Percentiles rank a stretch among this genome's conserved stretches.
phyloP scores from a whole-genome alignment of 2,113 vertebrate genomes.

The Phrynosoma blainvillii region DNA sequence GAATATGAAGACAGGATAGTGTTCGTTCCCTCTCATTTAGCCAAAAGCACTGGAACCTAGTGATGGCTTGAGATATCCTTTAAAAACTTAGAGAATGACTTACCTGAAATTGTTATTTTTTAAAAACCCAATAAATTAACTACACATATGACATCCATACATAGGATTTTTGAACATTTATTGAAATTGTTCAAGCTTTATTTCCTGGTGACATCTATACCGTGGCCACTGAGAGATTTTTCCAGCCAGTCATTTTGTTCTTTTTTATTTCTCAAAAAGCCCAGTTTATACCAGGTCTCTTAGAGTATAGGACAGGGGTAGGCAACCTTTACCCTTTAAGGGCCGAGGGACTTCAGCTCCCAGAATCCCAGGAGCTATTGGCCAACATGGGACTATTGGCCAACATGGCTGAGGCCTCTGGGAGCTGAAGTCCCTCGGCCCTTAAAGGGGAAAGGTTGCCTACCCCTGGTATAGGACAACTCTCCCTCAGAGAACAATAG shows the following conservation, averaged over 20 bases:
- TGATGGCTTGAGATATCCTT: neutral
- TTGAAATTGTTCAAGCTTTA: conserved; percentile 57
- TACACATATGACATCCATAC: neutral
- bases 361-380: no score
- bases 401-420: no score
- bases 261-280: neutral
- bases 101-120: conserved; percentile 37
- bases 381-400: no score
- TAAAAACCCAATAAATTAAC: neutral
- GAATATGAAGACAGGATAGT: conserved; percentile 8
- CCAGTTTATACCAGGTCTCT: neutral
- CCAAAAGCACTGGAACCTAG: neutral
- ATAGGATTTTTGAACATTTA: conserved; percentile 11
- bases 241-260: conserved; percentile 25
- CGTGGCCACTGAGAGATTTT: neutral
- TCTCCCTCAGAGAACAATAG: conserved; percentile 71
- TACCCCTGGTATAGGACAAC: conserved; percentile 71
- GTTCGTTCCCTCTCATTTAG: neutral
- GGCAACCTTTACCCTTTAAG: no score
- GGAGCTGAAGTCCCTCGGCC: no score
- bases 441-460: no score
- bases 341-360: no score
- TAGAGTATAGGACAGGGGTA: conserved; percentile 63
- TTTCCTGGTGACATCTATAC: conserved; percentile 56
- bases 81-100: conserved; percentile 31